phyloP scores from a whole-genome alignment of 2,888 invertebrate genomes.

The Hyalella azteca region DNA sequence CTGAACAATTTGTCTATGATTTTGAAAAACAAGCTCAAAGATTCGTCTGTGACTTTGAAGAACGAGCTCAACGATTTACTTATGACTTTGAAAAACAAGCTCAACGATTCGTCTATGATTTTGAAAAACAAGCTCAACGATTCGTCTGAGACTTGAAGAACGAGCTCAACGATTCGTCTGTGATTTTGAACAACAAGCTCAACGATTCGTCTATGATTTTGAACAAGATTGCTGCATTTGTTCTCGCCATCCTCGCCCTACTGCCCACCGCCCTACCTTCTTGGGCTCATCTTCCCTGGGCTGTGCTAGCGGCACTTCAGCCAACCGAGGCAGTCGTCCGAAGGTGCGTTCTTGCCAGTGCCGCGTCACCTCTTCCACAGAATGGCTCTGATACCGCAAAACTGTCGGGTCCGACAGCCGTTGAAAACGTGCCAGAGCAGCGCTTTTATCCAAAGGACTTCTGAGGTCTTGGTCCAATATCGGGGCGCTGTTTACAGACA shows the following conservation, averaged over 20 bases:
- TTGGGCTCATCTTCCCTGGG: not conserved
- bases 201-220: too few relatives aligned
- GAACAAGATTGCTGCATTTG: too few relatives aligned
- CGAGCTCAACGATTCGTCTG: too few relatives aligned
- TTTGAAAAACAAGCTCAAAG: too few relatives aligned
- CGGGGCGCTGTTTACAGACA: constrained; percentile 16
- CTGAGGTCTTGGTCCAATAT: not conserved
- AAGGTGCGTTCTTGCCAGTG: not conserved
- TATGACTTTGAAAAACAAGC: too few relatives aligned
- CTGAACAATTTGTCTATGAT: too few relatives aligned
- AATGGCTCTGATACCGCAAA: not conserved
- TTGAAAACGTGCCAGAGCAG: not conserved
- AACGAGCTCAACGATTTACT: too few relatives aligned
- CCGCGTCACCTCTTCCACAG: not conserved
- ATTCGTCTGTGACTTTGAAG: too few relatives aligned
- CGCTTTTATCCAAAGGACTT: not conserved
- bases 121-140: too few relatives aligned
- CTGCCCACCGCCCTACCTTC: constrained; percentile 11
- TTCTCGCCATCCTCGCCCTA: constrained; percentile 5
- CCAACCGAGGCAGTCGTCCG: not conserved
- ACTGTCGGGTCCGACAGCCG: constrained; percentile 23
- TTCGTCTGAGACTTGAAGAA: too few relatives aligned
- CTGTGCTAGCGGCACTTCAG: not conserved
- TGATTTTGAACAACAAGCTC: too few relatives aligned
- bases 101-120: too few relatives aligned